Evolutionary conservation across 1,140 invertebrate genomes (phyloP).

Genomic region (Holcopasites calliopsidis): DNA sequence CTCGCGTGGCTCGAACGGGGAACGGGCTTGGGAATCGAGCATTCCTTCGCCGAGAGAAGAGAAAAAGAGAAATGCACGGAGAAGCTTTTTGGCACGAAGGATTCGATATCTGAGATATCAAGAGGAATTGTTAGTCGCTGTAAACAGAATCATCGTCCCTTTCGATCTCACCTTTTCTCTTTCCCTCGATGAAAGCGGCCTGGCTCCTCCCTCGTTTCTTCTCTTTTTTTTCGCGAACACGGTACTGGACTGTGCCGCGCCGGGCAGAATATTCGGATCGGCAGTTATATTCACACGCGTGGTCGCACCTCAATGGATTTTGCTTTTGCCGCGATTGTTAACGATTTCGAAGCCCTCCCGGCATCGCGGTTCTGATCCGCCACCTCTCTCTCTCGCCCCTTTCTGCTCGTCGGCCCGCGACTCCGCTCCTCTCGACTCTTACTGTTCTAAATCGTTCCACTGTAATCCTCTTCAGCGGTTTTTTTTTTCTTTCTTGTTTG

Average conservation of each 20-base stretch:
- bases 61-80: not conserved
- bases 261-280: conserved; percentile 49
- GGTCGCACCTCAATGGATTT: conserved; percentile 68
- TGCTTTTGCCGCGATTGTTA: conserved; percentile 68
- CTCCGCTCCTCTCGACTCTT: conserved; percentile 37
- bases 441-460: conserved; percentile 68
- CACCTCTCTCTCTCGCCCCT: conserved; percentile 32
- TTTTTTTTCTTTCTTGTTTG: too few species aligned
- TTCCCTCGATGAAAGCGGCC: not conserved
- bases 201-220: not conserved
- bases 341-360: conserved; percentile 61
- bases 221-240: conserved; percentile 11
- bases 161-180: conserved; percentile 26
- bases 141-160: conserved; percentile 36
- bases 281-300: conserved; percentile 74
- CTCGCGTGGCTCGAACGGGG: not conserved
- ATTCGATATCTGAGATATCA: not conserved
- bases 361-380: conserved; percentile 46
- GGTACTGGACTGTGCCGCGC: conserved; percentile 33
- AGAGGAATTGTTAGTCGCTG: conserved; percentile 13
- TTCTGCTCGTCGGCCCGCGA: not conserved
- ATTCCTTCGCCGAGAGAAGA: not conserved
- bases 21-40: not conserved
- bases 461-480: conserved; percentile 50
- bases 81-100: not conserved